Base-by-base conservation (phyloP, 2,113 vertebrate species). In the Thymallus thymallus region DNA sequence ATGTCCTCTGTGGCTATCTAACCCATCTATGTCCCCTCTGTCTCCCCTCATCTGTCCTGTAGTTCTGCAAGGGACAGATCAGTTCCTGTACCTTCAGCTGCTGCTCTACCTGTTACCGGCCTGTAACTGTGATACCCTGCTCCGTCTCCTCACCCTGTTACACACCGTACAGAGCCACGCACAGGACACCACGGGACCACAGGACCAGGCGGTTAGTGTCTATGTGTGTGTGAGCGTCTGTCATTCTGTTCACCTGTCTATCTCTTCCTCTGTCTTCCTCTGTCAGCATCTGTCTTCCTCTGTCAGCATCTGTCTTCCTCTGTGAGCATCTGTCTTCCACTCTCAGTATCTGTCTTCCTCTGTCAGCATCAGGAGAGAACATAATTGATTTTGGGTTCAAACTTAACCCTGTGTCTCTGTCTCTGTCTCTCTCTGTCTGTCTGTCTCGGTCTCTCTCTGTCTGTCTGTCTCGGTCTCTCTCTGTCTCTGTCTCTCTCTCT, bases 91-190 rank as follows among this genome's bases (percentile, higher is more conserved):
- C 71, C 90, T 98, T 72, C 95, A 96, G 84, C 91, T 95, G 78
- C 93, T 98, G 83, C 91, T 98, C 70, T 95, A 95, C 78, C 88
- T 97, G 85, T 92, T 98, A 80, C 95, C 97, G 1, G 93, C 95
- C 0, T 95, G 96, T 79, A 95, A 98, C 92, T 94, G 95, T 0
- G 96, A 98, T 89, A 96, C 96, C 0, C 89, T 98, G 80, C 92
- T 94, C 73, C 93, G 95, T 7, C 93, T 98, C 73, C 94, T 98
- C 85, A 85, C 88, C 56, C 87, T 94, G 76, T 83, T 98, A 0
- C 87, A 92, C 35, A 82, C 88, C 10, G 93, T 98, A 79, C 95
- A 97, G 75, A 92, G 80, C 82, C 89, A 92, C 0, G 94, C 95
- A 0, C 88, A 95, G 76, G 91, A 93, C 91, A 91, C 85, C 77